These are phyloP conservation scores for Aulostomus chinensis DNA, from an alignment of 2,797 vertebrate species.

Conservation along the genomic window DNA sequence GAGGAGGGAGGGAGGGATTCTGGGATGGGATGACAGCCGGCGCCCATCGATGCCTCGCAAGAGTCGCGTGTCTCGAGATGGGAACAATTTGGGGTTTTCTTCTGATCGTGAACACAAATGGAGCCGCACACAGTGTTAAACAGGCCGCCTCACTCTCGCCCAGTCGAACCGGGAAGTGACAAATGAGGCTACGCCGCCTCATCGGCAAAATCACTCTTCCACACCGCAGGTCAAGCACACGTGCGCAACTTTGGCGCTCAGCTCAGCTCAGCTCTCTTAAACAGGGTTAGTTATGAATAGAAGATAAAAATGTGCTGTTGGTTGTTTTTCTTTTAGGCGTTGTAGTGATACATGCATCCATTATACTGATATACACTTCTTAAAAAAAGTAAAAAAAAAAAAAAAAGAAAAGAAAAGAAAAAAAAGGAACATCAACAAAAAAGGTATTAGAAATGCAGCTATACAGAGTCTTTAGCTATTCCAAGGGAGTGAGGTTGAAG, in stretches of 20 bases:
- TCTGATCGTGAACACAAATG: slow-evolving; percentile 27
- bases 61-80: slow-evolving; percentile 15
- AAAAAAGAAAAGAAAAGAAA: slow-evolving; percentile 81
- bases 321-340: slow-evolving; percentile 60
- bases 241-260: slow-evolving; percentile 19
- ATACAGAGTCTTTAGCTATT: slow-evolving; percentile 92
- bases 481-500: slow-evolving; percentile 84
- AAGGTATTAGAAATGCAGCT: slow-evolving; percentile 93
- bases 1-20: slow-evolving; percentile 79
- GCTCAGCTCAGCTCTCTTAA: slow-evolving; percentile 25
- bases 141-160: slow-evolving; percentile 10
- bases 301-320: slow-evolving; percentile 70
- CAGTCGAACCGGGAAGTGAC: slow-evolving; percentile 29
- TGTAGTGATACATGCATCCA: slow-evolving; percentile 94
- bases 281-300: slow-evolving; percentile 61
- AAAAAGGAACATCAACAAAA: slow-evolving; percentile 78
- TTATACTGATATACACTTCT: slow-evolving; percentile 84
- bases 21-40: slow-evolving; percentile 63
- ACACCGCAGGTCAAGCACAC: slow-evolving; percentile 34
- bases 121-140: slow-evolving; percentile 8
- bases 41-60: slow-evolving; percentile 54
- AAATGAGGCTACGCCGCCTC: slow-evolving; percentile 37
- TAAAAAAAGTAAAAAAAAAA: slow-evolving; percentile 78
- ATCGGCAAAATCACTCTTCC: slow-evolving; percentile 26
- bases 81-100: slow-evolving; percentile 45